These are phyloP conservation scores for Cataglyphis cursor DNA, from an alignment of 2,888 invertebrate genomes.

Conservation along the genomic window DNA sequence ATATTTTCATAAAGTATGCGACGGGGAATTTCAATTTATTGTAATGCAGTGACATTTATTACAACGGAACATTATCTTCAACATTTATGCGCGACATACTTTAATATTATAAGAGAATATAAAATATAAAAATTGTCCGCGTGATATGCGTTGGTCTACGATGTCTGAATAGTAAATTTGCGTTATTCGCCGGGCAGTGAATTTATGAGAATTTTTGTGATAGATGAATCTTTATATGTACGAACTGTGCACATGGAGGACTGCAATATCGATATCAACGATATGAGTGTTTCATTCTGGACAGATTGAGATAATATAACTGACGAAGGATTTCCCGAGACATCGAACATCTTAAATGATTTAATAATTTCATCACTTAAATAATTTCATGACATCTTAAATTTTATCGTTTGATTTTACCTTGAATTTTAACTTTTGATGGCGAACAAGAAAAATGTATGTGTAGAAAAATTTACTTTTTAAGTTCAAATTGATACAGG, in stretches of 20 bases:
- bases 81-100: slow-evolving; percentile 38
- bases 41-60: slow-evolving; percentile 30
- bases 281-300: slow-evolving; percentile 23
- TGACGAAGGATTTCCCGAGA: slow-evolving; percentile 26
- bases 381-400: too few relatives aligned
- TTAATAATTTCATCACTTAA: too few relatives aligned
- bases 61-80: slow-evolving; percentile 21
- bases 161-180: slow-evolving; percentile 9
- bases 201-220: slow-evolving; percentile 48
- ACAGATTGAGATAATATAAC: slow-evolving; percentile 35
- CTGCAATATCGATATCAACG: slow-evolving; percentile 36
- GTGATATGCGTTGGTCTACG: slow-evolving; percentile 19
- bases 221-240: slow-evolving; percentile 24
- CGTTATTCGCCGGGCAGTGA: slow-evolving; percentile 16
- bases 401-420: background rate
- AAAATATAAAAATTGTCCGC: slow-evolving; percentile 36
- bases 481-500: background rate
- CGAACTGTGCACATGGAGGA: background rate
- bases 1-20: slow-evolving; percentile 15
- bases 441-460: background rate
- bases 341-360: background rate
- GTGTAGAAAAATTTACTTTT: background rate
- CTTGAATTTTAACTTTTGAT: background rate
- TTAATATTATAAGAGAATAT: slow-evolving; percentile 43
- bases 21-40: slow-evolving; percentile 26